Conservation (phyloP, 2,113 vertebrate genomes). For the Pleuronectes platessa region DNA sequence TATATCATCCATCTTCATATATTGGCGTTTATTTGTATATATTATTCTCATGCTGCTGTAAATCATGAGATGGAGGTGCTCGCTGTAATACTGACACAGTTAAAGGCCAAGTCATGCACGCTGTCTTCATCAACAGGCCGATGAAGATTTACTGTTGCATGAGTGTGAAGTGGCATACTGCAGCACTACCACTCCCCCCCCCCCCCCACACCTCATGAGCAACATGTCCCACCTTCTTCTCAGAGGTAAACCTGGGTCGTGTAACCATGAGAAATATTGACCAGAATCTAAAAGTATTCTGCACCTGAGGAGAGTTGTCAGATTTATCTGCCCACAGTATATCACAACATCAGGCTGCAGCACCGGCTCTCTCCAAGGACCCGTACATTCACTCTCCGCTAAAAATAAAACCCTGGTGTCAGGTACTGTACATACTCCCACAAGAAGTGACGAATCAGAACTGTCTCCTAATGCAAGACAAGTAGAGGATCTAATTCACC, state of each 20-base stretch:
- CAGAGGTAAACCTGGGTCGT: background rate
- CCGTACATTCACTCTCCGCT: conserved; percentile 24
- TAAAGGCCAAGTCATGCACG: background rate
- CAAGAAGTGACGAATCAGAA: conserved; percentile 57
- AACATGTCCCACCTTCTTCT: too few species aligned
- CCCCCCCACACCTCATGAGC: background rate
- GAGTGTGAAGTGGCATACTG: too few species aligned
- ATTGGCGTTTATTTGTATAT: background rate
- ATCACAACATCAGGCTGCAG: conserved; percentile 38
- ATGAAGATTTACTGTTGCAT: background rate
- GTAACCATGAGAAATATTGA: background rate
- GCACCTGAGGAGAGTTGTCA: background rate
- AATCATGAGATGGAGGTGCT: background rate
- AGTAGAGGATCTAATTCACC: background rate
- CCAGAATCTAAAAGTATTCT: background rate
- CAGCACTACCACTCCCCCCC: background rate
- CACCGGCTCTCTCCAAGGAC: conserved; percentile 35
- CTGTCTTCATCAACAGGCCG: background rate
- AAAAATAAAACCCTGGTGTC: conserved; percentile 61
- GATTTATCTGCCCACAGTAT: conserved; percentile 18
- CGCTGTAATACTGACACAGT: background rate
- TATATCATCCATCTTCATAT: too few species aligned
- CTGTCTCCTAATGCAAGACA: conserved; percentile 10
- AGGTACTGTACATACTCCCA: conserved; percentile 56
- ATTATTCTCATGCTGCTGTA: background rate